Base-by-base conservation (phyloP, 2,797 vertebrate species). In the Furcifer pardalis region DNA sequence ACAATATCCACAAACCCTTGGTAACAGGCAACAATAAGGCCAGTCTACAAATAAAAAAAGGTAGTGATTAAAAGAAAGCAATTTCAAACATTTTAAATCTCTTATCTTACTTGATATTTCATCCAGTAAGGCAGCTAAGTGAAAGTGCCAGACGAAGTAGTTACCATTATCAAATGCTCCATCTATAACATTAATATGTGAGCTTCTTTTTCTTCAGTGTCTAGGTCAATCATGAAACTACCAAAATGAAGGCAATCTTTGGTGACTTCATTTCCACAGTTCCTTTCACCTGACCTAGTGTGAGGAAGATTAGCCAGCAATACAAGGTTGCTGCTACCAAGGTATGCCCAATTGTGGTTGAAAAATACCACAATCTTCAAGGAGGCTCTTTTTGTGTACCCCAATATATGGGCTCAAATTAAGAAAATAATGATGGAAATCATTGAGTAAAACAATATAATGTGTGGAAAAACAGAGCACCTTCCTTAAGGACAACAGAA, bases 1-100 rank as follows among this genome's bases (percentile, higher is more conserved):
- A 99, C 97, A 1, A 98, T 95, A 62, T 99, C 98, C 94, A 99
- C 97, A 44, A 97, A 99, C 62, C 98, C 98, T 66, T 99, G 98
- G 95, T 98, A 99, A 91, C 98, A 99, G 8, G 98, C 98, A 74
- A 99, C 89, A 40, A 98, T 94, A 89, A 99, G 97, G 89, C 97
- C 97, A 23, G 95, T 98, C 98, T 99, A 89, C 76, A 95, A 95
- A 90, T 12, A 94, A 69, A 85, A 77, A 88, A 90, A 87, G 87
- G 66, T 77, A 49, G 79, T 0, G 12, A 46, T 90, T 91, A 92
- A 89, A 83, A 79, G 74, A 81, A 87, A 62, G n/a, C 81, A 69
- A 46, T 62, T 40, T 72, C 6, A 66, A 9, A 79, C 27, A 49
- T 35, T 40, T 52, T 17, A 65, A 17, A 77, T 37, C 35, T n/a